Base-by-base conservation (phyloP, 2,797 vertebrate genomes). In the Rachycentron canadum region DNA sequence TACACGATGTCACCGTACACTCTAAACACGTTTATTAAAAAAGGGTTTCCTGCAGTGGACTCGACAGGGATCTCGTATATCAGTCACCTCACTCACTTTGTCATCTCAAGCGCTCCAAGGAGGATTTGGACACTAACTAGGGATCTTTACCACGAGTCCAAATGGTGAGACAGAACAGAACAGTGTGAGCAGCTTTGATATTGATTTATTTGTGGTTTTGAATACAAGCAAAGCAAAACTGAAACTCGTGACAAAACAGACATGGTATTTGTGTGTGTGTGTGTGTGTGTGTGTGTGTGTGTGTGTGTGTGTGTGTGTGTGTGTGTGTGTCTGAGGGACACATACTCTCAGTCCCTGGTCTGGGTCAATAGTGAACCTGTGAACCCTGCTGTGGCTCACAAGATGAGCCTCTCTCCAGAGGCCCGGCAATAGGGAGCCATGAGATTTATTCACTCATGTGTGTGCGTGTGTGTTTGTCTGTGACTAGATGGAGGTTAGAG, bases 341-440 rank as follows among this genome's bases (percentile, higher is more conserved):
- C 8, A 10, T 16, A 17, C 11, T 63, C 25, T 30, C 14, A 53
- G 59, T 69, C 64, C 38, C 62, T 63, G 50, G 5, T 57, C 52
- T 56, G 34, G 56, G 75, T 88, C 88, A 88, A 88, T 89, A 83
- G 52, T 79, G 74, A 82, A 86, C 86, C 81, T 77, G 55, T 85
- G 78, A 83, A 85, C 73, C 56, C 53, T 82, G 69, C 67, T 82
- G 63, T 84, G 79, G 77, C 75, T 73, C 82, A 73, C 56, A 71
- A 79, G 72, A 84, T 76, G 81, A 82, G 76, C 59, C 21, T 62
- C 57, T 73, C 86, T 71, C 84, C 32, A 58, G 84, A 81, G 83
- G 79, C 56, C n/a, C 36, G 16, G 66, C 76, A 63, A 69, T 23
- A 78, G 19, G 61, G 77, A 82, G 55, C 79, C 64, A 38, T 30